Percentiles rank a stretch among this genome's conserved stretches.
These are phyloP conservation scores for Tauraco hartlaubi DNA, from an alignment of 2,797 vertebrate genomes.

Conservation along the genomic window DNA sequence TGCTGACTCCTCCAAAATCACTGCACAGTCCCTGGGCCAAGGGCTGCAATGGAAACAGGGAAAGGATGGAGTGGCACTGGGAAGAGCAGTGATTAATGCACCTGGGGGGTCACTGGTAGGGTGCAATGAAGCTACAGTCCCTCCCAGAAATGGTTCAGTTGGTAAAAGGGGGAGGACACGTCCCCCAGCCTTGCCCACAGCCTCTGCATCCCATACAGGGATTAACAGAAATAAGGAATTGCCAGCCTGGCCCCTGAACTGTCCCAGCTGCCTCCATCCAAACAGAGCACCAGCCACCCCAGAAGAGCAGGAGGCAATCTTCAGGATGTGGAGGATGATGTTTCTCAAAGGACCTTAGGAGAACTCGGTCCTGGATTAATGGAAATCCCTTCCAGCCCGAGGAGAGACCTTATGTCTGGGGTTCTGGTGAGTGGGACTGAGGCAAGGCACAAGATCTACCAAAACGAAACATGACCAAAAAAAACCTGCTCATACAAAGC, in stretches of 20 bases:
- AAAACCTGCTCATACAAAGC: background rate
- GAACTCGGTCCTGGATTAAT: background rate
- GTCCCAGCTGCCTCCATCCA: background rate
- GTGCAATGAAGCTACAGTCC: background rate
- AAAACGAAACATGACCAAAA: fast-evolving
- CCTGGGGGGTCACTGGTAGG: background rate
- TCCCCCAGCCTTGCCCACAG: background rate
- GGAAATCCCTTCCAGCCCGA: background rate
- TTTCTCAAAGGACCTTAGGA: background rate
- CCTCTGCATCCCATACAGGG: background rate
- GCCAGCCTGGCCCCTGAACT: background rate
- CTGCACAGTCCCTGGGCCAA: background rate
- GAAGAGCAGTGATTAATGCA: background rate
- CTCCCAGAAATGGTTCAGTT: fast-evolving
- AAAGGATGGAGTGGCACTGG: background rate
- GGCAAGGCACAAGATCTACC: background rate
- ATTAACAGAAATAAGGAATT: fast-evolving
- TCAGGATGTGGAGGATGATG: background rate
- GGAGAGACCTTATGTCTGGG: background rate
- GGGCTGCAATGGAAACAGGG: background rate
- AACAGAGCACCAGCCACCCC: background rate
- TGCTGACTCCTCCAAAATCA: fast-evolving
- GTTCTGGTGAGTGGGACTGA: background rate
- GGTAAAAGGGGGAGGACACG: background rate
- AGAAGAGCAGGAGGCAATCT: background rate